Base-by-base conservation (phyloP, 2,113 vertebrate genomes). In the Steatornis caripensis region DNA sequence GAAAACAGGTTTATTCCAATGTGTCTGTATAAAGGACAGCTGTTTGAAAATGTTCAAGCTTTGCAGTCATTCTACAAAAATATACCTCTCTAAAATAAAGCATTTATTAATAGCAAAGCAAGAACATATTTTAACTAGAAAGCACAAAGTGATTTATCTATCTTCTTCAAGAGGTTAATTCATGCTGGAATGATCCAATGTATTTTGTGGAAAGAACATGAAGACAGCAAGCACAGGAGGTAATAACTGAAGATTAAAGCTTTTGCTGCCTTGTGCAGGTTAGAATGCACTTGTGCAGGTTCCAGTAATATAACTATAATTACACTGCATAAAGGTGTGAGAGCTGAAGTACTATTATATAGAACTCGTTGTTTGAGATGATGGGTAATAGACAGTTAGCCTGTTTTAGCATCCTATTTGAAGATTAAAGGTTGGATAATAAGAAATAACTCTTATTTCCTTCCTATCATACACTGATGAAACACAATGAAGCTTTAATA, bases 171-270 rank as follows among this genome's bases (percentile, higher is more conserved):
- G 65, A 62, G 34, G 57, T n/a, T 87, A 75, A 93, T 96, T 96
- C 5, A 1, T 92, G 61, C 48, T 88, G 83, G 22, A 95, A 72
- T 88, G 46, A 62, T 55, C 46, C 61, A 76, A 54, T 53, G 69
- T 72, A 61, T 27, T 89, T 27, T 87, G 36, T 12, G 89, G 37
- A 95, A 84, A 62, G 77, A 92, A 92, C 43, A 87, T 49, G 54
- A 91, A 91, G 60, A 48, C 54, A 92, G 86, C 45, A 93, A 85
- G 30, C 13, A 64, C 53, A 91, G 80, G 57, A 90, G 90, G 11
- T 24, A 88, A 64, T 89, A 87, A 91, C 0, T 70, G 53, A 92
- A 96, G 87, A 97, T 95, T 75, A 95, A 96, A 96, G 74, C 12
- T 80, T 96, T 92, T 82, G 49, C 95, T 91, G 55, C 53, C 20